A percentile compares a stretch with the other conserved stretches of the same genome.
Conservation (phyloP, 2,888 invertebrate genomes). For the Lochmaea crataegi region DNA sequence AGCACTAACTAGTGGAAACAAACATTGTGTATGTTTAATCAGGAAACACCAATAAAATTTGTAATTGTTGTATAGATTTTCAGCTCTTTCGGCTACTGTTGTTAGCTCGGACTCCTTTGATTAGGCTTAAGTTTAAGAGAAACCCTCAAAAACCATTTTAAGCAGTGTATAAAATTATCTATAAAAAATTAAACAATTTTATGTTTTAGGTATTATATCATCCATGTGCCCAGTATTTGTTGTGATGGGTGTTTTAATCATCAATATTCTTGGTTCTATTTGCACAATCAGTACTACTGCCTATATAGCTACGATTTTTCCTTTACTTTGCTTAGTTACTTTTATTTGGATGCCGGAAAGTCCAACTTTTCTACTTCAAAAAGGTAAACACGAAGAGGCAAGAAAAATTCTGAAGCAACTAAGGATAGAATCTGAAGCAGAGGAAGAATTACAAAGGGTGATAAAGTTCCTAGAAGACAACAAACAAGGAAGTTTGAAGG, state of each 20-base stretch:
- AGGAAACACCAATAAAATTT: no score
- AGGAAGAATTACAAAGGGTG: slow-evolving; percentile 61
- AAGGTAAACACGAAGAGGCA: slow-evolving; percentile 65
- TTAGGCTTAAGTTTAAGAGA: no score
- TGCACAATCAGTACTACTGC: slow-evolving; percentile 67
- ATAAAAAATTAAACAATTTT: not conserved
- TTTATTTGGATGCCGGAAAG: slow-evolving; percentile 71
- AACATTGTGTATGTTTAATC: no score
- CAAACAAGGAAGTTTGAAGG: slow-evolving; percentile 25
- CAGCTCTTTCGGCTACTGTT: no score
- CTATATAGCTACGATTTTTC: slow-evolving; percentile 64
- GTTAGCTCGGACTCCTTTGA: no score
- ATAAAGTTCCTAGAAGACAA: slow-evolving; percentile 49
- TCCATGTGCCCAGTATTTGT: slow-evolving; percentile 70
- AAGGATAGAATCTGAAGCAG: slow-evolving; percentile 66
- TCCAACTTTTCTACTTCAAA: slow-evolving; percentile 67
- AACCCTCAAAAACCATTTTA: no score
- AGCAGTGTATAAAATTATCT: no score
- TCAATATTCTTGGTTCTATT: slow-evolving; percentile 65
- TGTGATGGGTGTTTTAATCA: slow-evolving; percentile 68
- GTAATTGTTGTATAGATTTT: no score
- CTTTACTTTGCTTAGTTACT: slow-evolving; percentile 64
- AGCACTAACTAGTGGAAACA: no score
- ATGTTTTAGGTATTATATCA: slow-evolving; percentile 60
- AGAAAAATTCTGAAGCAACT: slow-evolving; percentile 65